Base-by-base conservation (phyloP, 23 tunicate species). In the Aplidium turbinatum region DNA sequence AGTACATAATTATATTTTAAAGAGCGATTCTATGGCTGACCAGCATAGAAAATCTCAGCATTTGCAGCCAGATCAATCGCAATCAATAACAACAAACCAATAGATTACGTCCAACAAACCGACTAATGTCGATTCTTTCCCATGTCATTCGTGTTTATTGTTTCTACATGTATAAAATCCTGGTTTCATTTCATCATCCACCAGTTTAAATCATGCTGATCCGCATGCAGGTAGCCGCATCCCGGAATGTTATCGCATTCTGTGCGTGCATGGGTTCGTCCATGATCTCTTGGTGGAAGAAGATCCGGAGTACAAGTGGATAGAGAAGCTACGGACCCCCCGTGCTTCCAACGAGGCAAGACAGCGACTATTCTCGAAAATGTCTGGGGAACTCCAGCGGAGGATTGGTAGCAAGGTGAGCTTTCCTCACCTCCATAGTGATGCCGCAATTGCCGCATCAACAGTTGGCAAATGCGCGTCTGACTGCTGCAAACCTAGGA, bases 221-320 rank as follows among this genome's bases (percentile, higher is more conserved):
- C n/a, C n/a, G n/a, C n/a, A n/a, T n/a, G 23, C 38, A 88, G 96
- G 83, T 1, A 78, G 85, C 9, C 45, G 19, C 9, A 24, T 82
- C 13, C 89, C 96, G 0, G 77, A 72, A 20, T 89, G 81, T 34
- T 89, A 71, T 53, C 53, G 32, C 42, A 72, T 89, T 22, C 68
- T 68, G 0, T 31, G 56, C 0, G 64, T 89, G 32, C 89, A 82
- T 35, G 96, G 96, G 11, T 83, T 89, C 55, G 82, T 89, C 7
- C 55, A 79, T 36, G 96, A 83, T 13, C 77, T 89, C 1, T 29
- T 89, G 0, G 83, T 78, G 9, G 71, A 64, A 24, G 96, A 89
- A 40, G 96, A 89, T 78, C 96, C 96, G 4, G 89, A 82, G 46
- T 89, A 89, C 47, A 78, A 82, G 48, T 89, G 96, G 96, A 89